A percentile compares a stretch with the other conserved stretches of the same genome.
Conservation (phyloP, 1,140 invertebrate species). For the Ctenoplectra terminalis region DNA sequence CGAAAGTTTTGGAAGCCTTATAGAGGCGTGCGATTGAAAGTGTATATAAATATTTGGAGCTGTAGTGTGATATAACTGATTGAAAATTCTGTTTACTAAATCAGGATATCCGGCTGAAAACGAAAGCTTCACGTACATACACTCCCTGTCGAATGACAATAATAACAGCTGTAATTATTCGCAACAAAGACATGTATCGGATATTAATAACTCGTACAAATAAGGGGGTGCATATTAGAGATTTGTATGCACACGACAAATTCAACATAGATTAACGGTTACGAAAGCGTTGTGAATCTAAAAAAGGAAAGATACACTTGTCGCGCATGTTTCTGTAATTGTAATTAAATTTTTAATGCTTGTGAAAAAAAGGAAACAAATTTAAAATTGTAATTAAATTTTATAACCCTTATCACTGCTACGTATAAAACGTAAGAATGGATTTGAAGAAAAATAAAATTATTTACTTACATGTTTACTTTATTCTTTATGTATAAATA, state of each 20-base stretch:
- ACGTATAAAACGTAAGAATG: too few relatives aligned
- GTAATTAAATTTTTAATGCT: too few relatives aligned
- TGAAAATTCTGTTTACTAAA: slow-evolving; percentile 16
- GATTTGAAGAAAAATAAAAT: too few relatives aligned
- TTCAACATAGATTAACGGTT: not conserved
- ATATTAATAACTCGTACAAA: slow-evolving; percentile 8
- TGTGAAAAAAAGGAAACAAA: too few relatives aligned
- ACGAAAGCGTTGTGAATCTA: not conserved
- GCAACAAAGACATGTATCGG: not conserved
- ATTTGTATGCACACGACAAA: not conserved
- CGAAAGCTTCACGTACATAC: slow-evolving; percentile 25
- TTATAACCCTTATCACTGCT: too few relatives aligned
- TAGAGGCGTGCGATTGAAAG: not conserved
- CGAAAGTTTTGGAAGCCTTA: not conserved
- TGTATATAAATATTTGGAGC: not conserved
- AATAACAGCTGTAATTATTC: slow-evolving; percentile 26
- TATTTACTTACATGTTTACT: too few relatives aligned
- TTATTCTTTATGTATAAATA: too few relatives aligned
- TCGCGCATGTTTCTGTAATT: too few relatives aligned
- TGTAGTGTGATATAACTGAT: not conserved
- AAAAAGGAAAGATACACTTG: not conserved
- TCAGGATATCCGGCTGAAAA: slow-evolving; percentile 40
- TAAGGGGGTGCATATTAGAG: not conserved
- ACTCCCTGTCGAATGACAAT: slow-evolving; percentile 1
- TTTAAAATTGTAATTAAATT: too few relatives aligned